These are phyloP conservation scores for Napeogenes inachia DNA, from an alignment of 2,888 invertebrate genomes.

Conservation along the genomic window DNA sequence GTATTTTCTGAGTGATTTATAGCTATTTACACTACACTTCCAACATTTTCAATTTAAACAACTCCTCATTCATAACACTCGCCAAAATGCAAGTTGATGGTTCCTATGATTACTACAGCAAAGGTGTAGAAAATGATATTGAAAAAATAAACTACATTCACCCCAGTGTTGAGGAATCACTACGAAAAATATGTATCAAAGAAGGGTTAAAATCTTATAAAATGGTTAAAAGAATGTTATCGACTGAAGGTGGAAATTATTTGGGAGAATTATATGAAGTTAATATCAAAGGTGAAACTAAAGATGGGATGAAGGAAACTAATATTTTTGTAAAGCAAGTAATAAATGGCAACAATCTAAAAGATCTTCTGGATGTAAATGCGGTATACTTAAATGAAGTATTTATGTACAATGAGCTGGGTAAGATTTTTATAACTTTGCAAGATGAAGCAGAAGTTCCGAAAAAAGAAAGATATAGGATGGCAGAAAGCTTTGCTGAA, in stretches of 20 bases:
- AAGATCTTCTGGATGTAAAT: conserved; percentile 31
- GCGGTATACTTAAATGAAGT: conserved; percentile 40
- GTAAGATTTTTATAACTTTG: conserved; percentile 33
- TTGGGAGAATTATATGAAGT: conserved; percentile 44
- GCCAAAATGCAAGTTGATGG: conserved; percentile 23
- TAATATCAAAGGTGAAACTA: conserved; percentile 44
- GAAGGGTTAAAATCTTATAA: conserved; percentile 37
- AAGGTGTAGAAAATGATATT: neutral
- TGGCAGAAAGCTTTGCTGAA: conserved; percentile 39
- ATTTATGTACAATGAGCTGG: conserved; percentile 41
- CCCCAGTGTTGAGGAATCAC: conserved; percentile 34
- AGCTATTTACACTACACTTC: conserved; percentile 27
- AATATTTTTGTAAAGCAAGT: conserved; percentile 49
- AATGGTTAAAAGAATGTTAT: conserved; percentile 31
- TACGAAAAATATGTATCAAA: conserved; percentile 34
- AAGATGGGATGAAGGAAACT: conserved; percentile 39
- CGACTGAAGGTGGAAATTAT: conserved; percentile 48
- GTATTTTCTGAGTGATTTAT: too few species aligned
- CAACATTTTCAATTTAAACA: neutral
- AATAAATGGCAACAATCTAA: conserved; percentile 29
- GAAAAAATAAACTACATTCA: conserved; percentile 14
- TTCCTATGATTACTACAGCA: neutral
- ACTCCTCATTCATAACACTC: conserved; percentile 12
- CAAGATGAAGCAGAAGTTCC: conserved; percentile 42
- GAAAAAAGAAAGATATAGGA: conserved; percentile 37